Evolutionary conservation across 2,113 vertebrate genomes (phyloP).

Genomic region (Phalacrocorax pelagicus): DNA sequence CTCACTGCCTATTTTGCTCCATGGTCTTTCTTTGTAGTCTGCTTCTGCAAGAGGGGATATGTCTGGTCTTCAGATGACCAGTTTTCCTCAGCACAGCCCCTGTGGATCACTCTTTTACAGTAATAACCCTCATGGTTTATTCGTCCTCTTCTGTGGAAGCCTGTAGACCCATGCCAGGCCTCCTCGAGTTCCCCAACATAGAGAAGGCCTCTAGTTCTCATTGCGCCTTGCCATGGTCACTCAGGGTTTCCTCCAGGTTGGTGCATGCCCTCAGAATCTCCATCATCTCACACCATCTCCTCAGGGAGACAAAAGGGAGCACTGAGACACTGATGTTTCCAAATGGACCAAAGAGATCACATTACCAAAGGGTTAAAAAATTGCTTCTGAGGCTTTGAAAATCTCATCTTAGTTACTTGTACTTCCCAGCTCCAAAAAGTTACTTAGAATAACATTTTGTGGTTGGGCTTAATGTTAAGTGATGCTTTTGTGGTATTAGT

Average conservation of each 20-base stretch:
- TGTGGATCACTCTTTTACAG: not conserved
- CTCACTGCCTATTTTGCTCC: not conserved
- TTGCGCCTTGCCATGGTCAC: not conserved
- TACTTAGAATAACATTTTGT: not conserved
- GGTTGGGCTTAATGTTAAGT: not conserved
- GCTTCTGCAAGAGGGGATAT: not conserved
- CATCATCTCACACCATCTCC: not conserved
- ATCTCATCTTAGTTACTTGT: not conserved
- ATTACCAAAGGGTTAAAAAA: not conserved
- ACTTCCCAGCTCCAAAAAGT: not conserved
- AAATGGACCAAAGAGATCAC: not conserved
- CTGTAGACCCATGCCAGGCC: not conserved
- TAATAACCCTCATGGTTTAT: not conserved
- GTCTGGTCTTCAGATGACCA: not conserved
- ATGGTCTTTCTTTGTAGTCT: not conserved
- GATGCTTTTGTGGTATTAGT: not conserved
- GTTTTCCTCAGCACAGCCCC: not conserved
- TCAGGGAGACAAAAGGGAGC: not conserved
- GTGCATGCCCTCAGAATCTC: not conserved
- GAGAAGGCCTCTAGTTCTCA: not conserved
- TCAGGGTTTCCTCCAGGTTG: not conserved
- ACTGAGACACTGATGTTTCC: not conserved
- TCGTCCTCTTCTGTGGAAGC: not conserved
- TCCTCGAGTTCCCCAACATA: not conserved
- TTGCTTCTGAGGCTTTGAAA: not conserved